These are phyloP conservation scores for Drosophila neutralis DNA, from an alignment of 2,888 invertebrate species.

Conservation along the genomic window DNA sequence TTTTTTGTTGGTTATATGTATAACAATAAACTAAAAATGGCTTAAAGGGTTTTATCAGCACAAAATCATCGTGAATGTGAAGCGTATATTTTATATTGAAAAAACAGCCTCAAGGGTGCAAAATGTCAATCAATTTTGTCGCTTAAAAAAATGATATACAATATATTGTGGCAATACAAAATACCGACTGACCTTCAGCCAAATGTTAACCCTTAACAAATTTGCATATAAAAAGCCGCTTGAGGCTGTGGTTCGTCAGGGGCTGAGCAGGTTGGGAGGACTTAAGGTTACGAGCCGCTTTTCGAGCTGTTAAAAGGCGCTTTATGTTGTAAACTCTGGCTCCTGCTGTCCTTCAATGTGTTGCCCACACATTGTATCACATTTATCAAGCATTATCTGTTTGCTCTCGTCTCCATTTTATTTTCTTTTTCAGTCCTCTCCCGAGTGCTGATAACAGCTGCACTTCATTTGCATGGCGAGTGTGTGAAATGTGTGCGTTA, in stretches of 20 bases:
- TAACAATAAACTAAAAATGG: constrained; percentile 73
- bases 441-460: constrained; percentile 66
- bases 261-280: neutral
- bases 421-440: constrained; percentile 33
- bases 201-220: constrained; percentile 75
- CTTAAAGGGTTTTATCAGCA: constrained; percentile 69
- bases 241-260: constrained; percentile 11
- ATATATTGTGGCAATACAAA: constrained; percentile 65
- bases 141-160: constrained; percentile 72
- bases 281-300: constrained; percentile 34
- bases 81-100: constrained; percentile 58
- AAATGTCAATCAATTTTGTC: constrained; percentile 78
- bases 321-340: constrained; percentile 69
- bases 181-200: constrained; percentile 74
- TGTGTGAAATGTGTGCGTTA: constrained; percentile 41
- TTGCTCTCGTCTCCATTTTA: constrained; percentile 54
- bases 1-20: constrained; percentile 14
- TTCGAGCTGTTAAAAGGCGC: constrained; percentile 69
- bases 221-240: constrained; percentile 74
- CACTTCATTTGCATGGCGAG: constrained; percentile 71
- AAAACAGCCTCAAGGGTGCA: constrained; percentile 69
- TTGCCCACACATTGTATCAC: constrained; percentile 57
- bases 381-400: constrained; percentile 76
- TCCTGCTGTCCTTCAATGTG: constrained; percentile 34
- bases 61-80: constrained; percentile 57